Evolutionary conservation across 2,797 vertebrate genomes (phyloP).

Genomic region (Enoplosus armatus): DNA sequence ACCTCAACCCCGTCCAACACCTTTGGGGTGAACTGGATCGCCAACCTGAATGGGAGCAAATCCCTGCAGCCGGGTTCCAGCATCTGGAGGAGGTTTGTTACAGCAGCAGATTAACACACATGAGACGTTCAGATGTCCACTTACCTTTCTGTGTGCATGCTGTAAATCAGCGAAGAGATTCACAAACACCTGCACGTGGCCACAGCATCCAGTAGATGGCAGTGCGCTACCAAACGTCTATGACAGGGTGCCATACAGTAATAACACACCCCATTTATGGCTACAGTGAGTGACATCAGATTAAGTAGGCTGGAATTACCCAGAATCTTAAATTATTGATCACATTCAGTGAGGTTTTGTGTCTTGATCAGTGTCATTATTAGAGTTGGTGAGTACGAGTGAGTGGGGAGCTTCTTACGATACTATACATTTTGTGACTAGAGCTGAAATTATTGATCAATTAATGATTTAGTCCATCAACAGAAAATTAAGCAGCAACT

Average conservation of each 20-base stretch:
- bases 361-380: neutral
- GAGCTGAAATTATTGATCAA: neutral
- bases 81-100: neutral
- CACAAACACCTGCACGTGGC: neutral
- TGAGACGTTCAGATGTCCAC: neutral
- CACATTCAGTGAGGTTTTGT: neutral
- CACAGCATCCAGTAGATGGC: conserved; percentile 57
- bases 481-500: neutral
- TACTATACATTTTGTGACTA: neutral
- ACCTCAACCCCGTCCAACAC: neutral
- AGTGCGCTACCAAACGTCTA: neutral
- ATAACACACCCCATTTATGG: neutral
- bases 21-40: no score
- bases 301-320: conserved; percentile 29
- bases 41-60: neutral
- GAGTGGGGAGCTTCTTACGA: neutral
- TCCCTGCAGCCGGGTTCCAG: neutral
- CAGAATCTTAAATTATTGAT: conserved; percentile 31
- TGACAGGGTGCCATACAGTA: accelerated
- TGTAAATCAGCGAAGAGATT: neutral
- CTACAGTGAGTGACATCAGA: conserved; percentile 20
- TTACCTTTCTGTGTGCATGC: accelerated
- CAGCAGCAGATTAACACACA: no score
- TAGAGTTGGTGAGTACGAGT: neutral
- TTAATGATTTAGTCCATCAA: neutral